A percentile compares a stretch with the other conserved stretches of the same genome.
Conservation (phyloP, 2,113 vertebrate genomes). For the Cichladusa arquata region DNA sequence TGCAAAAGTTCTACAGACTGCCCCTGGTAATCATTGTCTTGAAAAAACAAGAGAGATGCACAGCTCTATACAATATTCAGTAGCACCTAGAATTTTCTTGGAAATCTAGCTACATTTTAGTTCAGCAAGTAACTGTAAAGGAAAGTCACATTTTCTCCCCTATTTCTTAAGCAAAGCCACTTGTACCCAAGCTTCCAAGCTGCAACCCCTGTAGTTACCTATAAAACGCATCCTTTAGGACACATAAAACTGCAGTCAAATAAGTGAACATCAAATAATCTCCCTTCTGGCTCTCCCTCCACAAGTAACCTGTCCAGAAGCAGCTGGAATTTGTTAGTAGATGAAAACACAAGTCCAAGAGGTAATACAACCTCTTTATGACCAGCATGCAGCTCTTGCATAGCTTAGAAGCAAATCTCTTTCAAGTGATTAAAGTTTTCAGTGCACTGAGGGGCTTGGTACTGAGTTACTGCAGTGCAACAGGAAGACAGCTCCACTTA, state of each 20-base stretch:
- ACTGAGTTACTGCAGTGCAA: not conserved
- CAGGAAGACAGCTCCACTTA: not conserved
- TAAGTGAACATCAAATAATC: not conserved
- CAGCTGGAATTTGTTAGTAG: not conserved
- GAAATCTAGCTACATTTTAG: not conserved
- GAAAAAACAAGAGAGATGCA: not conserved
- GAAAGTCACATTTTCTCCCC: not conserved
- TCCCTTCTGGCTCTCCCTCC: not conserved
- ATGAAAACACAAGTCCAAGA: not conserved
- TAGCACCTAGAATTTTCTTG: not conserved
- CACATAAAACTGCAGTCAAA: not conserved
- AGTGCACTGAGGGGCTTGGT: not conserved
- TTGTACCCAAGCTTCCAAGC: rapidly evolving
- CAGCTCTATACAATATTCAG: not conserved
- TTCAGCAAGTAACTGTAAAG: not conserved
- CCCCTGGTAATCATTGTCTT: not conserved
- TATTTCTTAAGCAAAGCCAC: not conserved
- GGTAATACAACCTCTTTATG: not conserved
- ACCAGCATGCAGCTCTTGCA: rapidly evolving
- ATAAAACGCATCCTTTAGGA: not conserved
- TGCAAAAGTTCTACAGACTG: not conserved
- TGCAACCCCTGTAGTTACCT: not conserved
- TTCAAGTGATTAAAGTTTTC: not conserved
- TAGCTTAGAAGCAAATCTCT: not conserved
- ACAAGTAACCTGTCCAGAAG: not conserved